These are phyloP conservation scores for Lithobates sylvaticus DNA, from an alignment of 2,797 vertebrate genomes.

Conservation along the genomic window DNA sequence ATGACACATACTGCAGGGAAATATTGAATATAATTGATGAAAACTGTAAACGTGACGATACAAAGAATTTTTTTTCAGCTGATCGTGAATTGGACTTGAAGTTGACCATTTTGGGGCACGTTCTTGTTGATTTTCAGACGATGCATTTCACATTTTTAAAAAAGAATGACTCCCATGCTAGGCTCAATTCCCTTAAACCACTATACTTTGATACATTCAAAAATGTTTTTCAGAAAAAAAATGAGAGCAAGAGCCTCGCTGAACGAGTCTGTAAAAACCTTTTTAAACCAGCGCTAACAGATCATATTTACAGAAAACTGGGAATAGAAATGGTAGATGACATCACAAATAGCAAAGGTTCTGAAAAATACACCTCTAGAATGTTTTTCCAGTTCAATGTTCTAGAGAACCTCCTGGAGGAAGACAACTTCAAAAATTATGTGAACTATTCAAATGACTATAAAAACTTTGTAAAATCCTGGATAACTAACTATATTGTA, in stretches of 20 bases:
- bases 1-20: slow-evolving; percentile 74
- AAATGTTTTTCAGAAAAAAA: slow-evolving; percentile 67
- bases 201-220: slow-evolving; percentile 71
- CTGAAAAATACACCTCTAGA: slow-evolving; percentile 66
- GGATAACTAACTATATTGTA: slow-evolving; percentile 64
- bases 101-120: slow-evolving; percentile 71
- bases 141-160: slow-evolving; percentile 72
- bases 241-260: slow-evolving; percentile 69
- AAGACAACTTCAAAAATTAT: slow-evolving; percentile 59
- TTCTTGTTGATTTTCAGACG: slow-evolving; percentile 74
- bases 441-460: slow-evolving; percentile 62
- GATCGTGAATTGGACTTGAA: slow-evolving; percentile 79
- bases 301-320: slow-evolving; percentile 66
- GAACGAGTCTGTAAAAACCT: slow-evolving; percentile 63
- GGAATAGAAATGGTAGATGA: slow-evolving; percentile 71
- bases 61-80: slow-evolving; percentile 67
- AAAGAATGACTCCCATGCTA: slow-evolving; percentile 65
- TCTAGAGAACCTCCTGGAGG: slow-evolving; percentile 65
- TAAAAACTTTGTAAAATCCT: slow-evolving; percentile 67
- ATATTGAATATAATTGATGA: slow-evolving; percentile 75
- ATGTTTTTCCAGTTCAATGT: slow-evolving; percentile 66
- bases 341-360: slow-evolving; percentile 62
- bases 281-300: slow-evolving; percentile 67
- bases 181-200: slow-evolving; percentile 67
- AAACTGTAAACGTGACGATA: slow-evolving; percentile 60